Evolutionary conservation across 2,888 invertebrate genomes (phyloP), one percentile per base, ranked within the genome.

Genomic region (Tachina grossa): DNA sequence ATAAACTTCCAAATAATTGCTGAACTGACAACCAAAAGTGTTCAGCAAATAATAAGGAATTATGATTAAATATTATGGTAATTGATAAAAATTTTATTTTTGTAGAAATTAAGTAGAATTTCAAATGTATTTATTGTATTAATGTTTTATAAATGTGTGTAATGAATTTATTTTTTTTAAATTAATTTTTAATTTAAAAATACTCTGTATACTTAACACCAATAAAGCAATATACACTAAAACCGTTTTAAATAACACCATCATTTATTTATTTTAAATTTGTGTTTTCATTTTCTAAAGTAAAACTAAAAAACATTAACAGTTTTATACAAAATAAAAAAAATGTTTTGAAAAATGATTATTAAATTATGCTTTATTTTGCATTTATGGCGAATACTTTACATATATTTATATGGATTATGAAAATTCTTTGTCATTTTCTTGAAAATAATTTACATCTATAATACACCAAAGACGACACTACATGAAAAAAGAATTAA

Each of bases 201-300:
- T 49, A 14, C 49, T 59, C 9, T 16, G 9, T 51, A 51, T 51
- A 68, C 22, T 51, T 19, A 43, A 66, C 49, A 51, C 51, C 22
- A 78, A 78, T 69, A 68, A 78, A 78, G 68, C 22, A 71, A 71
- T 31, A 31, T 71, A 53, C 14, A 45, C 71, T 71, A 19, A 57
- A 57, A 71, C 22, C 22, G 45, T 71, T 4, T 14, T 14, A 57
- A 22, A 41, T 31, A 57, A 71, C 22, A n/a, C 31, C 13, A 59
- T 16, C 3, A 39, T 55, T 16, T 53, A 22, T 45, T 53, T 5
- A 53, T 43, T 69, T 51, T 43, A 14, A 22, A 22, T 22, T 31
- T 9, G n/a, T 39, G 57, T 14, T 39, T 31, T 59, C 0, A 31
- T 59, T 59, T 59, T 59, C 39, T 9, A 9, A 47, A 22, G 31